Conservation (phyloP, 2,888 invertebrate genomes). For the Leptinotarsa juncta region DNA sequence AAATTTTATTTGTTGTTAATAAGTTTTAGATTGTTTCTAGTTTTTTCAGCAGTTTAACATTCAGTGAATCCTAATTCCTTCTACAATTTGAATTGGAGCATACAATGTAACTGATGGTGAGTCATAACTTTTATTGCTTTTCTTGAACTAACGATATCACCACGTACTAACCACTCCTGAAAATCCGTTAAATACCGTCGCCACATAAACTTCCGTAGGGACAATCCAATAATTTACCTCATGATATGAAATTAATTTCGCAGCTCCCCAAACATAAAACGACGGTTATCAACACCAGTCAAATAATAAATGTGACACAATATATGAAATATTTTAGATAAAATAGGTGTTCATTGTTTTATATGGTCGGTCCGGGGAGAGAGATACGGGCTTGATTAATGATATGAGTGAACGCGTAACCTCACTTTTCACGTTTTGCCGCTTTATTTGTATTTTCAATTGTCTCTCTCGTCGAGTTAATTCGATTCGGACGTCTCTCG, state of each 20-base stretch:
- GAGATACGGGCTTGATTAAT: slow-evolving; percentile 55
- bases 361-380: slow-evolving; percentile 48
- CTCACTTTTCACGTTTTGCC: slow-evolving; percentile 46
- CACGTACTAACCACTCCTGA: not conserved
- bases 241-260: slow-evolving; percentile 28
- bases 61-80: no score
- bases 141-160: no score
- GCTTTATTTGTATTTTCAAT: slow-evolving; percentile 17
- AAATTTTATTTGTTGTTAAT: no score
- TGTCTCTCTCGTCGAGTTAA: slow-evolving; percentile 15
- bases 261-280: slow-evolving; percentile 23
- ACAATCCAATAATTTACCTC: slow-evolving; percentile 25
- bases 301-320: slow-evolving; percentile 46
- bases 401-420: slow-evolving; percentile 45
- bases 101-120: no score
- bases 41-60: no score
- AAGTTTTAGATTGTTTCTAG: no score
- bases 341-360: slow-evolving; percentile 56
- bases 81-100: no score
- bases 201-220: slow-evolving; percentile 4
- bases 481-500: slow-evolving; percentile 16
- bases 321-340: slow-evolving; percentile 48
- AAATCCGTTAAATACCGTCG: not conserved
- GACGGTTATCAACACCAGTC: slow-evolving; percentile 34
- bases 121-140: no score